phyloP scores from a whole-genome alignment of 2,797 vertebrate genomes.

The Rhynchotus rufescens region DNA sequence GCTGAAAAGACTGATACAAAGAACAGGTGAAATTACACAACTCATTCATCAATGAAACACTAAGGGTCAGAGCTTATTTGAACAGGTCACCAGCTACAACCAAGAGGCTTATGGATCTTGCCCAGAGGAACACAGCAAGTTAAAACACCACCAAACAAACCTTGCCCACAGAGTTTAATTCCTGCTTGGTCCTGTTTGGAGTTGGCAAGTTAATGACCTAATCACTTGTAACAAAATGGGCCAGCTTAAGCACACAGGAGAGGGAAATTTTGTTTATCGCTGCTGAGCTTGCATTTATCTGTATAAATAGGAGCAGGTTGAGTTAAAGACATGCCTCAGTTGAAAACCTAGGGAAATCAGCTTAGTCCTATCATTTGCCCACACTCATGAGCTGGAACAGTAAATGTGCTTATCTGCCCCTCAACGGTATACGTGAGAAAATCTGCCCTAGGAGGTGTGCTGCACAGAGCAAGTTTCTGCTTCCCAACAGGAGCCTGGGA shows the following conservation, averaged over 20 bases:
- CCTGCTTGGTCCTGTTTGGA: slow-evolving; percentile 20
- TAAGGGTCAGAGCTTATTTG: slow-evolving; percentile 5
- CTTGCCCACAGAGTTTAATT: slow-evolving; percentile 28
- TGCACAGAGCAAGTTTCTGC: background rate
- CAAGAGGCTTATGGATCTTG: slow-evolving; percentile 1
- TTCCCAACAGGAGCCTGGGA: background rate
- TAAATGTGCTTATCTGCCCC: background rate
- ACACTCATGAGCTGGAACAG: background rate
- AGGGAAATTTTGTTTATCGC: background rate
- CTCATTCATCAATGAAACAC: background rate
- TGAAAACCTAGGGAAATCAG: background rate
- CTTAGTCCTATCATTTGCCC: background rate
- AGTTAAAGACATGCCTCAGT: background rate
- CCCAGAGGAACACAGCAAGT: background rate
- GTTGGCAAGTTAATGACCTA: slow-evolving; percentile 26
- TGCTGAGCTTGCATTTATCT: slow-evolving; percentile 33
- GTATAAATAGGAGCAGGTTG: background rate
- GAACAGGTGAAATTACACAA: background rate
- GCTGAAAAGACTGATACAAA: slow-evolving; percentile 6
- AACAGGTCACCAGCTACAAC: background rate
- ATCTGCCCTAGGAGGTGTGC: background rate
- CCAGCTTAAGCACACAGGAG: slow-evolving; percentile 3
- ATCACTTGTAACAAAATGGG: slow-evolving; percentile 17
- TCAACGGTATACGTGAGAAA: background rate
- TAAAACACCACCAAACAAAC: background rate